Conservation (phyloP, 2,113 vertebrate genomes). For the Ursus arctos region DNA sequence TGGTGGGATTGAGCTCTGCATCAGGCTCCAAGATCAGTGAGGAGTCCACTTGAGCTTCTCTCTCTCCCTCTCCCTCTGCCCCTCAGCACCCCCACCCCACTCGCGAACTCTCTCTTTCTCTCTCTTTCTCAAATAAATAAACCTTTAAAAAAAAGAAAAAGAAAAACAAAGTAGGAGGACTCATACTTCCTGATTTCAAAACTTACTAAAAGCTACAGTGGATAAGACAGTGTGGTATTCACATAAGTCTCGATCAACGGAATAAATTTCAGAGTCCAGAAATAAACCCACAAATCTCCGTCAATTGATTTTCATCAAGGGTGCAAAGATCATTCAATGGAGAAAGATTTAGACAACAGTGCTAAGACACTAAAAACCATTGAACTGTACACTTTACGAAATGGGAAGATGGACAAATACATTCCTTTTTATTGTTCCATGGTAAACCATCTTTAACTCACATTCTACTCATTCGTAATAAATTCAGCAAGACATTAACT, state of each 20-base stretch:
- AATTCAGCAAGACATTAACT: not conserved
- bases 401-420: not conserved
- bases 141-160: not conserved
- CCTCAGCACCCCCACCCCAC: not conserved
- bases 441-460: not conserved
- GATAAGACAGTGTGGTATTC: not conserved
- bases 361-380: not conserved
- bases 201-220: slow-evolving; percentile 23
- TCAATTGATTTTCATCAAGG: slow-evolving; percentile 1
- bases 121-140: not conserved
- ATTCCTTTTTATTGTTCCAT: not conserved
- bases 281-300: slow-evolving; percentile 4
- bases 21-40: not conserved
- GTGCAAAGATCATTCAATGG: not conserved
- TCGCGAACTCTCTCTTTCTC: not conserved
- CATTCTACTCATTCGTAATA: slow-evolving; percentile 32
- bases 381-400: not conserved
- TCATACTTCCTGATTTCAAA: slow-evolving; percentile 13
- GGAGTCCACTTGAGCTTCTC: not conserved
- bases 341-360: not conserved
- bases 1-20: not conserved
- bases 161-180: not conserved
- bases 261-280: slow-evolving; percentile 27
- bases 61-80: not conserved
- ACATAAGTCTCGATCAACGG: not conserved